Evolutionary conservation across 1,140 invertebrate genomes (phyloP), one percentile per base, ranked within the genome.

Genomic region (Colletes latitarsis): DNA sequence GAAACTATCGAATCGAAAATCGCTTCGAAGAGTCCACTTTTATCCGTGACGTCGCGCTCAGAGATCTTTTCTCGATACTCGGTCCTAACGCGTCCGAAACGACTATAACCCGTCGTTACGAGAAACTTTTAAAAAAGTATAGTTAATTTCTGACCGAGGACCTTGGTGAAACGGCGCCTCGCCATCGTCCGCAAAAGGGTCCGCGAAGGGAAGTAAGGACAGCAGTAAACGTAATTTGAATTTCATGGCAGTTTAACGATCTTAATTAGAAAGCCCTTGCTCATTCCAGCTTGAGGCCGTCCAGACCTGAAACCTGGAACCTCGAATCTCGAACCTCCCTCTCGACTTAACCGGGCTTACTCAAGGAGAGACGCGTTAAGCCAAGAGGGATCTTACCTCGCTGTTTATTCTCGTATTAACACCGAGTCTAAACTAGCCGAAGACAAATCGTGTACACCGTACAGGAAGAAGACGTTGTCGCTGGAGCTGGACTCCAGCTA

Each of bases 201-300:
- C 67, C 75, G 82, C 71, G 73, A 82, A 77, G 84, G 68, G 79
- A 82, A 78, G 74, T 87, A 85, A 88, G 86, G 85, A 87, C 83
- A 88, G 80, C 80, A 85, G 88, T 88, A 88, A 89, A 88, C 83
- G 87, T 87, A 89, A 89, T 89, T 89, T 89, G 89, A 89, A 89
- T 89, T 89, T 89, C 89, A 89, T 89, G 88, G 83, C 88, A 89
- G 88, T 89, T 90, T 90, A 90, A 90, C 89, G 89, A 89, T 90
- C 89, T 90, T 90, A 90, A 90, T 90, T 90, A 90, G 89, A 88
- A 89, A 88, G 85, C 88, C 83, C 88, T 89, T 80, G 86, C 83
- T 88, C 88, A 80, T 88, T 77, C 82, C 77, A 70, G 81, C 82
- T 87, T 58, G 82, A 86, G 82, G 81, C 83, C 83, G 84, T 86